Conservation (phyloP, 2,797 vertebrate species). For the Denticeps clupeoides region DNA sequence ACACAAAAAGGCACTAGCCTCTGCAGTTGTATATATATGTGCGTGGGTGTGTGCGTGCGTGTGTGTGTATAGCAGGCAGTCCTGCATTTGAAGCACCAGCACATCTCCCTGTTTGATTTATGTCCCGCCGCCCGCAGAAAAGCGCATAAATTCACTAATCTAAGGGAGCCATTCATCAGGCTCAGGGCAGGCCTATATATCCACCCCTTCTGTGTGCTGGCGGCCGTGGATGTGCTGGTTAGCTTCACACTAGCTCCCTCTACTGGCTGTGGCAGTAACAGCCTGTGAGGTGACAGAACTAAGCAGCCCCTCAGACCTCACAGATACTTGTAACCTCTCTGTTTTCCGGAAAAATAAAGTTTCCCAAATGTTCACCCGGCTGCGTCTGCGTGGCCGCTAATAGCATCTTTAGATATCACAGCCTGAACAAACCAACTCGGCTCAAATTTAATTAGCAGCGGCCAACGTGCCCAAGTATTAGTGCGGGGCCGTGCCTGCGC, state of each 20-base stretch:
- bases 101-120: slow-evolving; percentile 17
- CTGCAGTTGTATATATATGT: too few species aligned
- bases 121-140: slow-evolving; percentile 9
- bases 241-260: slow-evolving; percentile 4
- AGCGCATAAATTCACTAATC: slow-evolving; percentile 22
- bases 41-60: not conserved
- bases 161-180: slow-evolving; percentile 17
- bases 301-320: not conserved
- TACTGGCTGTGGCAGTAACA: slow-evolving; percentile 9
- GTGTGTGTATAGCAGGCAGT: not conserved
- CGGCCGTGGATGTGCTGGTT: not conserved
- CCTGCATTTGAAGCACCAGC: not conserved
- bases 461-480: not conserved
- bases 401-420: not conserved
- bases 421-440: not conserved
- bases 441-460: slow-evolving; percentile 1
- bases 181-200: slow-evolving; percentile 6
- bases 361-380: too few species aligned
- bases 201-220: not conserved
- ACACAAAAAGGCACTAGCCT: too few species aligned
- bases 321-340: too few species aligned
- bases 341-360: too few species aligned
- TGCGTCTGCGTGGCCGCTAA: not conserved
- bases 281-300: not conserved
- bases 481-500: not conserved